Conservation (phyloP, 2,888 invertebrate species). For the Drosophila robusta region DNA sequence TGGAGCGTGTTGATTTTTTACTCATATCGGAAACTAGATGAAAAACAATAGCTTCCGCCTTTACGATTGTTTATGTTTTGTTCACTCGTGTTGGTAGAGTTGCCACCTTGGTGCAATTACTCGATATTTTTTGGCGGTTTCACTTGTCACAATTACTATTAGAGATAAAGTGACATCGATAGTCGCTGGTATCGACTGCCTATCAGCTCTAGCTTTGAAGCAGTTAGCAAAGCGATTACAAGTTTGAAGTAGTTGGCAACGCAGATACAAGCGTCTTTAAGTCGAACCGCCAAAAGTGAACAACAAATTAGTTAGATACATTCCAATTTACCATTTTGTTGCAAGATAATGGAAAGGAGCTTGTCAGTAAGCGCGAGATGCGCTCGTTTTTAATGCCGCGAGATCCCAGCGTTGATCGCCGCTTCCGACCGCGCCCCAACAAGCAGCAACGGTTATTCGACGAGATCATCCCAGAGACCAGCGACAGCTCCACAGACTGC, state of each 20-base stretch:
- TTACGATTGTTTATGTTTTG: conserved; percentile 41
- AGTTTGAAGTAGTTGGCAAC: conserved; percentile 26
- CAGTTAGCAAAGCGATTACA: conserved; percentile 19
- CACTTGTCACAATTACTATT: no score
- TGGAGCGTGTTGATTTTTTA: conserved; percentile 67
- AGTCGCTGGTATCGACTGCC: neutral
- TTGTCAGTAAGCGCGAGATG: conserved; percentile 54
- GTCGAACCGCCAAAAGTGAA: conserved; percentile 49
- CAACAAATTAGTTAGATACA: neutral
- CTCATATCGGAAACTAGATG: conserved; percentile 53
- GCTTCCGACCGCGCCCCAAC: conserved; percentile 78
- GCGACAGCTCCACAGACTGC: conserved; percentile 44
- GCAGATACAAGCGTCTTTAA: conserved; percentile 40
- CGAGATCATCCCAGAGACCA: conserved; percentile 66
- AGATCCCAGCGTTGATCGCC: conserved; percentile 82
- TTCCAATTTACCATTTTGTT: neutral
- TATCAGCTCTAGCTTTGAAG: conserved; percentile 6
- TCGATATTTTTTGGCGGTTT: conserved; percentile 1
- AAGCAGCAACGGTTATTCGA: conserved; percentile 72
- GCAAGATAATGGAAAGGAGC: conserved; percentile 27
- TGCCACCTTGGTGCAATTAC: conserved; percentile 16
- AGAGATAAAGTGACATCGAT: neutral
- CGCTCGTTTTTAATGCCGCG: conserved; percentile 81
- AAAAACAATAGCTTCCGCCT: conserved; percentile 39
- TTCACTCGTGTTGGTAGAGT: neutral